Evolutionary conservation across 1,140 invertebrate genomes (phyloP).

Genomic region (Bombus superbus): DNA sequence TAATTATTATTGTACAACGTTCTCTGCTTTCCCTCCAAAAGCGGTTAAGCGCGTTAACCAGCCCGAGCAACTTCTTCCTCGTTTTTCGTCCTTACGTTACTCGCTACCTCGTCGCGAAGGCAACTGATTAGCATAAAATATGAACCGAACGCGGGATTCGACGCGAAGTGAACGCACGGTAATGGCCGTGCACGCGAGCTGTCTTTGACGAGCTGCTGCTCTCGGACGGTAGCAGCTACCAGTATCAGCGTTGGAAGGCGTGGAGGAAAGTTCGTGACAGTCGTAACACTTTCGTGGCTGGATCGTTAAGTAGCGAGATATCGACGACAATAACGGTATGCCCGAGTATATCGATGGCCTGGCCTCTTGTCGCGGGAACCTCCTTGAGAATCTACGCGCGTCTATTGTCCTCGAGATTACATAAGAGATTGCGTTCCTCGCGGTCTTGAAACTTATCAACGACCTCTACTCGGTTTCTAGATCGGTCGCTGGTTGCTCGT

Average conservation of each 20-base stretch:
- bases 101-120: neutral
- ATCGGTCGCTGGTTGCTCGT: conserved; percentile 20
- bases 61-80: neutral
- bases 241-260: neutral
- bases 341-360: conserved; percentile 38
- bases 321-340: conserved; percentile 68
- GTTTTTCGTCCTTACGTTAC: neutral
- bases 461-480: neutral
- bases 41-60: neutral
- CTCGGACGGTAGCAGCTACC: neutral
- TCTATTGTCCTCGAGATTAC: conserved; percentile 52
- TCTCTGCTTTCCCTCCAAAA: conserved; percentile 39
- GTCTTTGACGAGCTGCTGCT: conserved; percentile 1
- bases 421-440: conserved; percentile 31
- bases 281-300: conserved; percentile 60
- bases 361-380: conserved; percentile 19
- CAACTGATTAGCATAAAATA: conserved; percentile 55
- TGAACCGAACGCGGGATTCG: conserved; percentile 41
- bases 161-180: neutral
- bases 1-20: conserved; percentile 9
- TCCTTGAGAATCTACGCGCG: conserved; percentile 27
- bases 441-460: conserved; percentile 29
- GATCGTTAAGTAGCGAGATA: conserved; percentile 68
- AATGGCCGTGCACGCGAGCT: neutral
- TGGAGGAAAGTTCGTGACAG: conserved; percentile 46